A percentile compares a stretch with the other conserved stretches of the same genome.
These are phyloP conservation scores for Amniataba percoides DNA, from an alignment of 2,797 vertebrate species.

Conservation along the genomic window DNA sequence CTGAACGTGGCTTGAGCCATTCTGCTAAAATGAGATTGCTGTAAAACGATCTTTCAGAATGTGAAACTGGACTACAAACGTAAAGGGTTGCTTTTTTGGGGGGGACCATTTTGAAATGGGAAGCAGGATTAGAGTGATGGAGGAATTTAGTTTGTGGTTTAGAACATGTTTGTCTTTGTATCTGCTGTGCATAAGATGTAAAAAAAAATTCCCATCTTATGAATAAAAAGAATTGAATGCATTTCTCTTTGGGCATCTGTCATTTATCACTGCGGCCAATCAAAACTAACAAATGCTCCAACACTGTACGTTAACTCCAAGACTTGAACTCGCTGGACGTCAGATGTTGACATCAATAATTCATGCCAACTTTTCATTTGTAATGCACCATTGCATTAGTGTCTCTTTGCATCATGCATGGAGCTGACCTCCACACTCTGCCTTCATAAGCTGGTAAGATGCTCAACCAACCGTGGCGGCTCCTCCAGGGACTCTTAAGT, in stretches of 20 bases:
- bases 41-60: slow-evolving; percentile 82
- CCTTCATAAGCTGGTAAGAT: slow-evolving; percentile 52
- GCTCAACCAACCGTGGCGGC: slow-evolving; percentile 55
- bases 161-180: slow-evolving; percentile 86
- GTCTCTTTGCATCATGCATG: slow-evolving; percentile 52
- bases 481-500: slow-evolving; percentile 71
- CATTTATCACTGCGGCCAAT: slow-evolving; percentile 46
- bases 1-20: slow-evolving; percentile 73
- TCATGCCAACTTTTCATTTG: slow-evolving; percentile 68
- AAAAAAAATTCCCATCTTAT: slow-evolving; percentile 81
- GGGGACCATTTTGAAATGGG: slow-evolving; percentile 74
- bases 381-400: slow-evolving; percentile 69
- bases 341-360: slow-evolving; percentile 78
- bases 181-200: slow-evolving; percentile 87
- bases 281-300: not conserved
- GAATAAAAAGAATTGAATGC: slow-evolving; percentile 85
- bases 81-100: slow-evolving; percentile 69
- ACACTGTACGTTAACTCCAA: not conserved
- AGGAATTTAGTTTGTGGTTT: slow-evolving; percentile 85
- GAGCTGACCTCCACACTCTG: slow-evolving; percentile 67
- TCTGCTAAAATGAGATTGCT: slow-evolving; percentile 82
- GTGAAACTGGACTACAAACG: slow-evolving; percentile 84
- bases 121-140: slow-evolving; percentile 74
- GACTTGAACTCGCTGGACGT: slow-evolving; percentile 33
- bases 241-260: slow-evolving; percentile 60